Evolutionary conservation across 2,797 vertebrate species (phyloP).

Genomic region (Myotis pilosus): DNA sequence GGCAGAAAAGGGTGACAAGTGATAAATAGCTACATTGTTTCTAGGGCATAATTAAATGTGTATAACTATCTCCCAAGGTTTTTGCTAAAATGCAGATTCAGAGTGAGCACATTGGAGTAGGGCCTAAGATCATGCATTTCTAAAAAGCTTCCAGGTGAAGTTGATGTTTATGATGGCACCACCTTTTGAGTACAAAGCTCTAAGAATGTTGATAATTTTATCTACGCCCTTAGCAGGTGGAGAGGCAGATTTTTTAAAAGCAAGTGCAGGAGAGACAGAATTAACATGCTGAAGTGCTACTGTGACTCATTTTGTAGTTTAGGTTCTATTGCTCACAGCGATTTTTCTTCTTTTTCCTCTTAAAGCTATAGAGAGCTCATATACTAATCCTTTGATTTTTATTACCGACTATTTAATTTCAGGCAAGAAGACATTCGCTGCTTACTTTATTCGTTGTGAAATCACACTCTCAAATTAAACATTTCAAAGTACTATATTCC

Average conservation of each 20-base stretch:
- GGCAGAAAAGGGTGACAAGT: background rate
- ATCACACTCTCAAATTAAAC: background rate
- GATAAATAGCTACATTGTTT: background rate
- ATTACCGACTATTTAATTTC: conserved; percentile 45
- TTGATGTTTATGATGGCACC: background rate
- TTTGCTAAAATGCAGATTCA: background rate
- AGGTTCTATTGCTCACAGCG: background rate
- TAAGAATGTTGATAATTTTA: background rate
- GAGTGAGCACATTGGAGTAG: background rate
- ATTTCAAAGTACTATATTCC: background rate
- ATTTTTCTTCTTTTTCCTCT: background rate
- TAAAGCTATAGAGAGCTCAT: background rate
- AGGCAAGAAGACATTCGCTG: background rate
- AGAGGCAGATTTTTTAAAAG: background rate
- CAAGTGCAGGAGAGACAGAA: background rate
- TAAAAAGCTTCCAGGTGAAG: background rate
- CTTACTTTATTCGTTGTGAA: conserved; percentile 23
- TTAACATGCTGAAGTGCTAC: background rate
- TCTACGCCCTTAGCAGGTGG: background rate
- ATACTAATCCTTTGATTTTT: conserved; percentile 65
- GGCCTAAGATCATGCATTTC: background rate
- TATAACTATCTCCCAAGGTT: background rate
- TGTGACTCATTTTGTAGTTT: background rate
- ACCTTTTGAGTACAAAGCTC: background rate
- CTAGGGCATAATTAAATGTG: background rate